Base-by-base conservation (phyloP, 2,797 vertebrate genomes). In the Triplophysa yarkandensis region DNA sequence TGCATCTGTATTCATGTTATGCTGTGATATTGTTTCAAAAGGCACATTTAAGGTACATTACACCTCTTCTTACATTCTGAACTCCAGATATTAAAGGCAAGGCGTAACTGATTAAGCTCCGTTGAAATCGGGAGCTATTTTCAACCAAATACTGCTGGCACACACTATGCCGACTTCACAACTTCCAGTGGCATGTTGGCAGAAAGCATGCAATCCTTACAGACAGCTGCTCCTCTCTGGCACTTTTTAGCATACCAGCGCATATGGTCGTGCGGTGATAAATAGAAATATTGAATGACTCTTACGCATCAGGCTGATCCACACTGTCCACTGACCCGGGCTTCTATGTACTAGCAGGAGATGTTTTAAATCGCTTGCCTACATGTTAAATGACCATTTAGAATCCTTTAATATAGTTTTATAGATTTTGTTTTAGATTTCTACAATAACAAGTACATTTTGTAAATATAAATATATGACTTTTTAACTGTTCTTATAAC, bases 181-280 rank as follows among this genome's bases (percentile, higher is more conserved):
- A 88, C 90, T 91, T 91, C 88, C 87, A 92, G 88, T 91, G 91
- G 88, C 89, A 89, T 90, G 90, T 84, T 93, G 92, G 91, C 92
- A 93, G 92, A 89, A 90, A 80, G 88, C 87, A 80, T 90, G 90
- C 89, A 87, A 73, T 86, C 91, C 92, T 93, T 86, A 88, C 82
- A 91, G 93, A 92, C 95, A 98, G 96, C 96, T 98, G 96, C 93
- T 93, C 86, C 82, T 89, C 89, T 89, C 89, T 90, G 86, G 92
- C 91, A 88, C 92, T 92, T 91, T 92, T 95, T 88, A 89, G 93
- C 94, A 93, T 95, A 93, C 92, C 92, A 83, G 87, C 88, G 86
- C 93, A 93, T 91, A 93, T 93, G 93, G 91, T 91, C 90, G 87
- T 82, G 82, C 91, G 90, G 89, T 93, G 93, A 93, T 90, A 94